A percentile compares a stretch with the other conserved stretches of the same genome.
These are phyloP conservation scores for Protomyctophum bolini DNA, from an alignment of 2,113 vertebrate species.

Conservation along the genomic window DNA sequence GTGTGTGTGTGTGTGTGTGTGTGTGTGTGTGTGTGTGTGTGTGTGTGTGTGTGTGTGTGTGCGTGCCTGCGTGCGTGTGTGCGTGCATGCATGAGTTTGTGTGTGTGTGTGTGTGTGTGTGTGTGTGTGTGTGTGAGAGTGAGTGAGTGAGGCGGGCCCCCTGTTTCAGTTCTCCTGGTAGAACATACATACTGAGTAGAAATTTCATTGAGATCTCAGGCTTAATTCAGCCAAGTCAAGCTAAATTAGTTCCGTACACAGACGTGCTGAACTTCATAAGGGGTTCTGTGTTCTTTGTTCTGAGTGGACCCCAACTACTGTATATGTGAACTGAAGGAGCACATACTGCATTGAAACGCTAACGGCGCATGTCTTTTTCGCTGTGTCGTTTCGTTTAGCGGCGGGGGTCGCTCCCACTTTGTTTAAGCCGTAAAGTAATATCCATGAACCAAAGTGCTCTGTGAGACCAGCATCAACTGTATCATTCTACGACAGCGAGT, in stretches of 20 bases:
- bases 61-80: conserved; percentile 28
- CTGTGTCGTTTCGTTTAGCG: conserved; percentile 18
- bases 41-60: conserved; percentile 10
- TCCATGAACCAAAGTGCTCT: conserved; percentile 1
- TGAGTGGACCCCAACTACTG: conserved; percentile 24
- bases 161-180: conserved; percentile 40
- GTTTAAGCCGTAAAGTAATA: conserved; percentile 15
- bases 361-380: conserved; percentile 6
- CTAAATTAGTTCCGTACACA: conserved; percentile 47
- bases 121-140: conserved; percentile 28
- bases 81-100: background rate
- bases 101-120: background rate
- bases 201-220: conserved; percentile 48
- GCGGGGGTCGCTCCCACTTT: conserved; percentile 4
- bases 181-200: conserved; percentile 40
- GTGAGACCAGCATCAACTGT: conserved; percentile 12
- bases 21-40: conserved; percentile 26
- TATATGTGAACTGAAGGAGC: conserved; percentile 36
- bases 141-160: conserved; percentile 32
- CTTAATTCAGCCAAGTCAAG: conserved; percentile 50
- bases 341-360: conserved; percentile 10
- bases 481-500: conserved; percentile 16
- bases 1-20: conserved; percentile 12
- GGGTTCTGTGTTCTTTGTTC: conserved; percentile 33
- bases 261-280: conserved; percentile 40